phyloP scores from a whole-genome alignment of 1,140 invertebrate genomes.

The Dendroctonus valens region DNA sequence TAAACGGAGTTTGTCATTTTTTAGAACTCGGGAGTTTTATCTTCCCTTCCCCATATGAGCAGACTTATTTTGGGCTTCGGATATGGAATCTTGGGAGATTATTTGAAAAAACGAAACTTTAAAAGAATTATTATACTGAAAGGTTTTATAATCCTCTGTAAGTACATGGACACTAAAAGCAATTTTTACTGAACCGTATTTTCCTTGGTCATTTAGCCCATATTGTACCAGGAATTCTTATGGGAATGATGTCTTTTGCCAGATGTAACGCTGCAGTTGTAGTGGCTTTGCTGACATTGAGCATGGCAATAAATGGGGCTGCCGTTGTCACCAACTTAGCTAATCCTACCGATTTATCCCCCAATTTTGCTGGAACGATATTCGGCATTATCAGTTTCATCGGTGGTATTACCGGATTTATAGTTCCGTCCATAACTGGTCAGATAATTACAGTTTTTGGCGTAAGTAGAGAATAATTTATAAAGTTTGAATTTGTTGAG shows the following conservation, averaged over 20 bases:
- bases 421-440: conserved; percentile 64
- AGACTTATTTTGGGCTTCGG: conserved; percentile 62
- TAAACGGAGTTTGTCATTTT: background rate
- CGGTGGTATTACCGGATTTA: conserved; percentile 71
- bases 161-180: conserved; percentile 29
- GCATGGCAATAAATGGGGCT: conserved; percentile 79
- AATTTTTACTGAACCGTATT: background rate
- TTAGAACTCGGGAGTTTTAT: conserved; percentile 62
- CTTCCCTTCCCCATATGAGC: conserved; percentile 67
- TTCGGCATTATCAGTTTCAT: conserved; percentile 75
- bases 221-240: conserved; percentile 64
- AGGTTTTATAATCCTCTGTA: conserved; percentile 69
- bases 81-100: conserved; percentile 69
- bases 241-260: conserved; percentile 64
- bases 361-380: conserved; percentile 74
- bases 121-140: conserved; percentile 64
- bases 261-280: conserved; percentile 65
- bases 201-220: conserved; percentile 57
- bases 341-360: conserved; percentile 80
- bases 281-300: conserved; percentile 67
- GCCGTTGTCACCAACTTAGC: conserved; percentile 77
- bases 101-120: conserved; percentile 57
- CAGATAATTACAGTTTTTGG: conserved; percentile 63
- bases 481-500: conserved; percentile 1
- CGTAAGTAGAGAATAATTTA: conserved; percentile 50